These are phyloP conservation scores for Percopsis transmontana DNA, from an alignment of 2,113 vertebrate genomes.

Conservation along the genomic window DNA sequence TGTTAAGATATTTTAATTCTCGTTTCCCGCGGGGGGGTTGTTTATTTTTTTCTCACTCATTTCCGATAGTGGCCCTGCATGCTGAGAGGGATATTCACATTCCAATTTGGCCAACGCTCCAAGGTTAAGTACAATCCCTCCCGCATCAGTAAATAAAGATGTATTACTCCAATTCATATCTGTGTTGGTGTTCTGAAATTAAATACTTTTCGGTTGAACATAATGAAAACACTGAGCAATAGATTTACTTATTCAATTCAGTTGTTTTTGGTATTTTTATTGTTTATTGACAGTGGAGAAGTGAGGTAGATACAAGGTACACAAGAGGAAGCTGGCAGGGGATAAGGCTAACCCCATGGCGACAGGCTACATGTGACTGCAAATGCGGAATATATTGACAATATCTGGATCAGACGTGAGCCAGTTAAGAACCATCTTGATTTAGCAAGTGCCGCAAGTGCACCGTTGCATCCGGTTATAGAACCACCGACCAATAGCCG, in stretches of 20 bases:
- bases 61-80: slow-evolving; percentile 64
- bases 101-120: slow-evolving; percentile 66
- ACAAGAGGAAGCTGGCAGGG: too few species aligned
- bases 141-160: slow-evolving; percentile 68
- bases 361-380: too few species aligned
- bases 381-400: too few species aligned
- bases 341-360: too few species aligned
- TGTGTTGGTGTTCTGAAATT: slow-evolving; percentile 49
- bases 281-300: too few species aligned
- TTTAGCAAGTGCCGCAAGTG: too few species aligned
- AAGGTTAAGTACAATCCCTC: slow-evolving; percentile 76
- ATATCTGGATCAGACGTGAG: too few species aligned
- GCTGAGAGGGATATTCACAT: slow-evolving; percentile 74
- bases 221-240: slow-evolving; percentile 31
- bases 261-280: background rate
- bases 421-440: too few species aligned
- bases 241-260: slow-evolving; percentile 1
- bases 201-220: slow-evolving; percentile 41
- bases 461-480: too few species aligned
- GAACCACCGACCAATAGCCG: too few species aligned
- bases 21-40: too few species aligned
- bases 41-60: slow-evolving; percentile 41
- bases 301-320: too few species aligned
- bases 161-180: slow-evolving; percentile 63
- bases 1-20: slow-evolving; percentile 11